Evolutionary conservation across 2,113 vertebrate genomes (phyloP).

Genomic region (Anas platyrhynchos): DNA sequence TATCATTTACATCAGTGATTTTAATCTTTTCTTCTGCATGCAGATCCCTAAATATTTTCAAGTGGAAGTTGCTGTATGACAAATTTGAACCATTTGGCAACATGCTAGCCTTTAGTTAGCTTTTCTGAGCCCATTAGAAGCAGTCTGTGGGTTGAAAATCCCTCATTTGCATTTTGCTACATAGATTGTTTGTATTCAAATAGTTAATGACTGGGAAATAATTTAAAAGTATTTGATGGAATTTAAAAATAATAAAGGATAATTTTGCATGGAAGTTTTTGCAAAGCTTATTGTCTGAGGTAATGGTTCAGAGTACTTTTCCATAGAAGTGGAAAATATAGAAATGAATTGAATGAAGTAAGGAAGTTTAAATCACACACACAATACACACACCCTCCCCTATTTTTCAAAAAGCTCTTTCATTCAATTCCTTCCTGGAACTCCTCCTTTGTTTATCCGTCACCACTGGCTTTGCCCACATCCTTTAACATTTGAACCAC

Average conservation of each 20-base stretch:
- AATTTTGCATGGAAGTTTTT: slow-evolving; percentile 7
- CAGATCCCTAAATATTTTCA: not conserved
- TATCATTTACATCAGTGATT: slow-evolving; percentile 28
- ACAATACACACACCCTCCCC: not conserved
- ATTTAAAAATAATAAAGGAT: slow-evolving; percentile 33
- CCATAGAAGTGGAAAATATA: slow-evolving; percentile 1
- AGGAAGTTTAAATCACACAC: not conserved
- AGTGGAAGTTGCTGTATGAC: not conserved
- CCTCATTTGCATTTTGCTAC: not conserved
- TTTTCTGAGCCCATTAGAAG: not conserved
- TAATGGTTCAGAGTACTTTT: slow-evolving; percentile 25
- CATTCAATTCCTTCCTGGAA: slow-evolving; percentile 7
- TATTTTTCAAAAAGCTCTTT: slow-evolving; percentile 32
- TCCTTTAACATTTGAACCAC: not conserved
- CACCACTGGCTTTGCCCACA: not conserved
- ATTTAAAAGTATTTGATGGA: slow-evolving; percentile 24
- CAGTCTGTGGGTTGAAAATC: not conserved
- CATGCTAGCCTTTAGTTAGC: not conserved
- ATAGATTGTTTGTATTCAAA: slow-evolving; percentile 47
- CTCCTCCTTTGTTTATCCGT: slow-evolving; percentile 19
- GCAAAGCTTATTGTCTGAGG: not conserved
- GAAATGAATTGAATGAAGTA: not conserved
- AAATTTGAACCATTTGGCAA: not conserved
- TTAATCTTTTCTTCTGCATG: not conserved
- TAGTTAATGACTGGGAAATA: slow-evolving; percentile 41